A percentile compares a stretch with the other conserved stretches of the same genome.
These are phyloP conservation scores for Perca schrenkii DNA, from an alignment of 2,113 vertebrate species.

Conservation along the genomic window DNA sequence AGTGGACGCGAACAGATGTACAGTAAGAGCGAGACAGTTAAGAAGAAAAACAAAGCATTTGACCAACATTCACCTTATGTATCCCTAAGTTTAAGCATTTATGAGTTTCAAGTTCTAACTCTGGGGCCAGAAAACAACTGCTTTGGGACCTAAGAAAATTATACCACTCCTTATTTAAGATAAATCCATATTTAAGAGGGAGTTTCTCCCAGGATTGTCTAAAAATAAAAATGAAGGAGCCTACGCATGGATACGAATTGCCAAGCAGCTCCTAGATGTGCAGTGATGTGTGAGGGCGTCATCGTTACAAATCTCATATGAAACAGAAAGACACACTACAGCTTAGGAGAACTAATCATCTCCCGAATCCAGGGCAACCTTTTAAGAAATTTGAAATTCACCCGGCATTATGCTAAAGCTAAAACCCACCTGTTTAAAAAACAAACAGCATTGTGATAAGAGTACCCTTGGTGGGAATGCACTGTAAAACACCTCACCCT, in stretches of 20 bases:
- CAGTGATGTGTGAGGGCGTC: slow-evolving; percentile 33
- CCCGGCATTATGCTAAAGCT: slow-evolving; percentile 5
- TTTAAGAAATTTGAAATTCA: slow-evolving; percentile 34
- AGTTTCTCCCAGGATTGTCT: neutral
- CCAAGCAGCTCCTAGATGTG: slow-evolving; percentile 32
- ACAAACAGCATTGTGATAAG: slow-evolving; percentile 40
- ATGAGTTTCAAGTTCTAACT: slow-evolving; percentile 8
- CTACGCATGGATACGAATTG: neutral
- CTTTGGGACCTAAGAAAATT: slow-evolving; percentile 7
- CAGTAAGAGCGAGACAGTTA: neutral
- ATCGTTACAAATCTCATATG: slow-evolving; percentile 20
- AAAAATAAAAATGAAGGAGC: slow-evolving; percentile 38
- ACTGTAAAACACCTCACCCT: slow-evolving; percentile 36
- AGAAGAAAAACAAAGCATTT: neutral
- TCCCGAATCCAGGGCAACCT: slow-evolving; percentile 10
- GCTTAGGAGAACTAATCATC: slow-evolving; percentile 26
- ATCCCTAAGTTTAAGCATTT: neutral
- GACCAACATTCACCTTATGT: neutral
- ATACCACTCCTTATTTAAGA: slow-evolving; percentile 10
- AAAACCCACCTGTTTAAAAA: slow-evolving; percentile 46
- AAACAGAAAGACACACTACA: slow-evolving; percentile 24
- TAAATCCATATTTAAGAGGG: slow-evolving; percentile 19
- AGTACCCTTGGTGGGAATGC: slow-evolving; percentile 3
- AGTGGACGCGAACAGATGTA: neutral
- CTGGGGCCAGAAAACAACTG: neutral